A percentile compares a stretch with the other conserved stretches of the same genome.
Evolutionary conservation across 2,888 invertebrate species (phyloP).

Genomic region (Phyllotreta striolata): DNA sequence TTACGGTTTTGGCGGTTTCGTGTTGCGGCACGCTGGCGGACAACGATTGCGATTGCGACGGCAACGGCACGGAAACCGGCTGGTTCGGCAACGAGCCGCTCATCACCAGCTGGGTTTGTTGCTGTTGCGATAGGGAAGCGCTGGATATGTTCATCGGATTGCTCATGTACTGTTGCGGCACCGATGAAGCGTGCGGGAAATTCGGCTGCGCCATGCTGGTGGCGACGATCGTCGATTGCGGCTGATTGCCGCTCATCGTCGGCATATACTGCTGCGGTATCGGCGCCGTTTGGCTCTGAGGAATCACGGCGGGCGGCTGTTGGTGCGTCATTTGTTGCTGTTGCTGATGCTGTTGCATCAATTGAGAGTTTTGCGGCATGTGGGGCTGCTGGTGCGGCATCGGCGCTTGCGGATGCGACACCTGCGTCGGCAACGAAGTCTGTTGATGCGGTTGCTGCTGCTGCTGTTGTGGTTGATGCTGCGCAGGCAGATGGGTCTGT

Average conservation of each 20-base stretch:
- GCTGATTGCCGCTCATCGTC: constrained; percentile 18
- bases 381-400: constrained; percentile 18
- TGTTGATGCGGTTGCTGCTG: constrained; percentile 2
- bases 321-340: constrained; percentile 13
- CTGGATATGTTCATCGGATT: constrained; percentile 34
- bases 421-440: background rate
- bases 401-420: constrained; percentile 30
- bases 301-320: constrained; percentile 15
- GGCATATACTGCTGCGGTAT: constrained; percentile 32
- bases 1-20: constrained; percentile 34
- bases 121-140: constrained; percentile 35
- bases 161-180: constrained; percentile 38
- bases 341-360: constrained; percentile 12
- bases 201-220: constrained; percentile 34
- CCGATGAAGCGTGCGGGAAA: constrained; percentile 36
- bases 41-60: constrained; percentile 27
- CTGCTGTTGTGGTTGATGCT: constrained; percentile 3
- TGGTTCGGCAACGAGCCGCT: constrained; percentile 34
- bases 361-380: background rate
- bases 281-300: constrained; percentile 19
- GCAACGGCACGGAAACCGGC: constrained; percentile 26
- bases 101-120: constrained; percentile 32
- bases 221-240: constrained; percentile 20
- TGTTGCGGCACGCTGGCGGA: constrained; percentile 36
- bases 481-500: constrained; percentile 8